phyloP scores from a whole-genome alignment of 1,140 invertebrate genomes.

The Acromyrmex heyeri region DNA sequence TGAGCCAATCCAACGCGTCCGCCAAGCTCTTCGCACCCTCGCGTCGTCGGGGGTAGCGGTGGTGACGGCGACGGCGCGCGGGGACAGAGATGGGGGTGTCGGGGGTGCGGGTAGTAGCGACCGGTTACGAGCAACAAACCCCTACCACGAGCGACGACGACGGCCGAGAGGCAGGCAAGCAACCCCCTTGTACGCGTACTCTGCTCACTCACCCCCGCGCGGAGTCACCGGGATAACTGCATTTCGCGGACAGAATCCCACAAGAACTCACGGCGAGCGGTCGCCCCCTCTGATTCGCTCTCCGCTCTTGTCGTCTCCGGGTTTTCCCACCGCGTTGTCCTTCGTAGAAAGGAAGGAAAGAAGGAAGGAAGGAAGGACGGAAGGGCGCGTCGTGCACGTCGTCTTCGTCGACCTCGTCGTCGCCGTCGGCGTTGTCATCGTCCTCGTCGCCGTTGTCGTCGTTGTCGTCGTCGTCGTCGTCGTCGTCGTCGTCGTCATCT shows the following conservation, averaged over 20 bases:
- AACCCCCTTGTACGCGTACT: constrained; percentile 68
- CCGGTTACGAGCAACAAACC: constrained; percentile 69
- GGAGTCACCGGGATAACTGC: constrained; percentile 85
- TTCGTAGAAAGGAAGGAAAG: constrained; percentile 52
- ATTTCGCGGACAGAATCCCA: constrained; percentile 86
- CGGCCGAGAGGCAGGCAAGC: constrained; percentile 55
- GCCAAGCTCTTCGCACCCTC: constrained; percentile 42
- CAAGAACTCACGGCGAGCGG: constrained; percentile 86
- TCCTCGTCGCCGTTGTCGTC: constrained; percentile 56
- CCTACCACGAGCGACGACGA: constrained; percentile 58
- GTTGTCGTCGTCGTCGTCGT: constrained; percentile 60
- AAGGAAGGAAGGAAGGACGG: constrained; percentile 60
- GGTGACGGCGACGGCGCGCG: constrained; percentile 33
- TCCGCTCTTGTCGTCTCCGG: constrained; percentile 68
- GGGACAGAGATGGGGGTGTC: constrained; percentile 24
- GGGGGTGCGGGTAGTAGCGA: constrained; percentile 22
- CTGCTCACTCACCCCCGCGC: constrained; percentile 72
- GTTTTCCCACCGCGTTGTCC: constrained; percentile 71
- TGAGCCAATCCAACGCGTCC: constrained; percentile 76
- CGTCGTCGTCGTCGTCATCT: constrained; percentile 67
- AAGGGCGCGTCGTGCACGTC: constrained; percentile 66
- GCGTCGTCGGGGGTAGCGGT: constrained; percentile 30
- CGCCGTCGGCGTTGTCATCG: constrained; percentile 48
- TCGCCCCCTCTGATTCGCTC: constrained; percentile 78
- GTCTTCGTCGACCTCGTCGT: constrained; percentile 59